Evolutionary conservation across 1,140 invertebrate genomes (phyloP).

Genomic region (Trichogramma pretiosum): DNA sequence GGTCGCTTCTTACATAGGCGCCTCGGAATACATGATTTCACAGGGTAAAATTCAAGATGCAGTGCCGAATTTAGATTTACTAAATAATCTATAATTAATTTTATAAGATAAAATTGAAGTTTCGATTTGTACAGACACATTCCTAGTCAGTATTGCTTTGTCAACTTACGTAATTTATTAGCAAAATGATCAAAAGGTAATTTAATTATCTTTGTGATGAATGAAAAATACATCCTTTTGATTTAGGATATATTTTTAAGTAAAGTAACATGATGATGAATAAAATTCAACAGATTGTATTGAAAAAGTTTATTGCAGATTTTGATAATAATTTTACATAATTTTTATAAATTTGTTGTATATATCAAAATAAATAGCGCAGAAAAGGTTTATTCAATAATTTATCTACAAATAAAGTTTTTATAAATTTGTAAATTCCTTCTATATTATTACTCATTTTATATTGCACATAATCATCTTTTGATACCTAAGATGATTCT

Average conservation of each 20-base stretch:
- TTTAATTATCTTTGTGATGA: background rate
- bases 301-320: no score
- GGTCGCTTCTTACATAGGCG: constrained; percentile 67
- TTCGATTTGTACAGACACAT: background rate
- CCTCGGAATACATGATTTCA: constrained; percentile 63
- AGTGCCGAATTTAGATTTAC: constrained; percentile 28
- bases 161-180: background rate
- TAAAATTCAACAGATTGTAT: background rate
- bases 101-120: background rate
- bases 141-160: constrained; percentile 8
- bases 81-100: constrained; percentile 9
- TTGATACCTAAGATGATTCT: no score
- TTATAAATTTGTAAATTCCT: no score
- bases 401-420: no score
- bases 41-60: constrained; percentile 32
- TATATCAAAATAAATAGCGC: no score
- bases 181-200: background rate
- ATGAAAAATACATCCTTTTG: background rate
- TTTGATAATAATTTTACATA: no score
- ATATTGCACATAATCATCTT: no score
- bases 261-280: background rate
- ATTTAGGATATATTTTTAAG: background rate
- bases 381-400: no score
- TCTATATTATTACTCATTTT: no score
- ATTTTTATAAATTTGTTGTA: background rate